Evolutionary conservation across 2,797 vertebrate genomes (phyloP), one percentile per base, ranked within the genome.

Genomic region (Hippoglossus hippoglossus): DNA sequence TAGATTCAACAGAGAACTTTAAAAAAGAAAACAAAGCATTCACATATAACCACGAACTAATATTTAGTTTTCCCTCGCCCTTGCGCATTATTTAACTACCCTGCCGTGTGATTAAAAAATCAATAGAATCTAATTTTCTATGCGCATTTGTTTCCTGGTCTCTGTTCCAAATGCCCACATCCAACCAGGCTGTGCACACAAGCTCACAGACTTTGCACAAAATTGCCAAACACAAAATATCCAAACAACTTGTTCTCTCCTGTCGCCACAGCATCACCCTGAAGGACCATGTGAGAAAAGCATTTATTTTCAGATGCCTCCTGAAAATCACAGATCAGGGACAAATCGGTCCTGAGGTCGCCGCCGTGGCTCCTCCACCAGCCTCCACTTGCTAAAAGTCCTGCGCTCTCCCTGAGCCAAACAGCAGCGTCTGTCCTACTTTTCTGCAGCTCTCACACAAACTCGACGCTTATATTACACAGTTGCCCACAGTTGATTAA

Each of bases 391-490:
- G 39, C 26, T 66, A 24, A 70, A 26, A 66, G 21, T 69, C 77
- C 62, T 18, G 59, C 49, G 10, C 46, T 68, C 67, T 74, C 50
- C 50, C 65, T 71, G 62, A 77, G 31, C 71, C 74, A 75, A 81
- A 58, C 66, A 66, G 53, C 72, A 75, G 73, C 63, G 60, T 25
- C 65, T 78, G 80, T 73, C 79, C 81, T 73, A 85, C 84, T 83
- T 83, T 84, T 85, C 66, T 68, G 62, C 6, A 13, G 2, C 44
- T 5, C 44, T 2, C 44, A 46, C 44, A 46, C 44, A 46, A 18
- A 25, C n/a, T 22, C 60, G 34, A 52, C 52, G 71, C 31, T 10
- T 19, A 41, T 39, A 26, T n/a, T 31, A 4, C 56, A 59, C 28
- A 72, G 39, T 49, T 68, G n/a, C 65, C 34, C 58, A 34, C 41